phyloP scores from a whole-genome alignment of 2,888 invertebrate genomes.

The Acholoe squamosa region DNA sequence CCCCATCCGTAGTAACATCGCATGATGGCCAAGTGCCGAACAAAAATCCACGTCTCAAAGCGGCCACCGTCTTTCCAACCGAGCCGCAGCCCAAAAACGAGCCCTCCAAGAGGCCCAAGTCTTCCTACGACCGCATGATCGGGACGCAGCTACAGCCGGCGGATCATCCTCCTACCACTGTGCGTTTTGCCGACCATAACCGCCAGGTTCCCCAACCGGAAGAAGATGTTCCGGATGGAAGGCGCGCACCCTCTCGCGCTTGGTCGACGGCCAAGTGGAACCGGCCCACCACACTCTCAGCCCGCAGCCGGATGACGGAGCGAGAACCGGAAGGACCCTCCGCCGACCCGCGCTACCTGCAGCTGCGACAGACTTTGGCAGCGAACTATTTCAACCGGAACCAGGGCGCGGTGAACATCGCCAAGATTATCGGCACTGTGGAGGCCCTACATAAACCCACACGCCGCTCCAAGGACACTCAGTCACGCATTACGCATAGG shows the following conservation, averaged over 20 bases:
- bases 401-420: not conserved
- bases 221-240: not conserved
- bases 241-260: not conserved
- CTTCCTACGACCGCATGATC: constrained; percentile 48
- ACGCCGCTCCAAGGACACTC: not conserved
- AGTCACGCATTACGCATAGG: constrained; percentile 11
- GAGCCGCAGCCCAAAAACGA: not conserved
- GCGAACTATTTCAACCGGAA: not conserved
- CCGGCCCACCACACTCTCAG: not conserved
- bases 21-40: constrained; percentile 3
- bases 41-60: not conserved
- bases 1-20: not conserved
- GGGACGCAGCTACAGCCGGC: constrained; percentile 28
- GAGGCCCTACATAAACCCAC: constrained; percentile 61
- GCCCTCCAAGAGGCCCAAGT: not conserved
- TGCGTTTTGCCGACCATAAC: constrained; percentile 14
- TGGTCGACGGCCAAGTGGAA: constrained; percentile 29
- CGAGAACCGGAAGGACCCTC: constrained; percentile 46
- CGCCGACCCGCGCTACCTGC: constrained; percentile 63
- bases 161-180: constrained; percentile 1
- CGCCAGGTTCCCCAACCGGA: not conserved
- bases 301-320: not conserved
- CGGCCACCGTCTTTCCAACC: constrained; percentile 37
- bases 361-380: constrained; percentile 53
- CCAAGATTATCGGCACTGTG: constrained; percentile 46